phyloP scores from a whole-genome alignment of 2,797 vertebrate species.

The Phoebastria nigripes region DNA sequence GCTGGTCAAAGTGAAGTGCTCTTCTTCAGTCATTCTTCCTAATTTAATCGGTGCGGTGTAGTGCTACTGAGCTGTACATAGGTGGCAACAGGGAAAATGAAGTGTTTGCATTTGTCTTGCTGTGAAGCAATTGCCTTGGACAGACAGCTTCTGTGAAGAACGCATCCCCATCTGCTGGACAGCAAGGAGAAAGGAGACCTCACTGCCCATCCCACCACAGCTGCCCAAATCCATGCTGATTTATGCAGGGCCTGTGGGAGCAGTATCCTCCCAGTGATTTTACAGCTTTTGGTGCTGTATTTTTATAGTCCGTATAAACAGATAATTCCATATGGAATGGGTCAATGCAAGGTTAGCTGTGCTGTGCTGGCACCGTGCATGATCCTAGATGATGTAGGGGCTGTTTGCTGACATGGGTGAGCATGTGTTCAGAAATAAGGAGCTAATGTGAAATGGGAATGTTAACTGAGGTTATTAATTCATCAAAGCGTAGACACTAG shows the following conservation, averaged over 20 bases:
- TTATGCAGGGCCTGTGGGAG: neutral
- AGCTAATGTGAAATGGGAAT: neutral
- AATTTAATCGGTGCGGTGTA: neutral
- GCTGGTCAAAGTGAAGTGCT: neutral
- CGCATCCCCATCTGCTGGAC: neutral
- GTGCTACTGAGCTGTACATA: neutral
- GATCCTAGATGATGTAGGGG: neutral
- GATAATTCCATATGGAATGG: rapidly evolving
- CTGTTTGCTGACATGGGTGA: neutral
- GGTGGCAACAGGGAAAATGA: neutral
- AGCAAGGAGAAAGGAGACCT: neutral
- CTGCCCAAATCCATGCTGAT: neutral
- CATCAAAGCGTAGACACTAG: neutral
- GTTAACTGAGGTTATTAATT: neutral
- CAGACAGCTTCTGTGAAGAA: neutral
- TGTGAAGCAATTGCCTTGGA: neutral
- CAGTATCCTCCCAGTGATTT: neutral
- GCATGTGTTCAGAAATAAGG: neutral
- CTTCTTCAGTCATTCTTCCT: neutral
- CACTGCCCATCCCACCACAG: neutral
- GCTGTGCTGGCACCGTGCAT: rapidly evolving
- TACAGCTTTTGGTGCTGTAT: neutral
- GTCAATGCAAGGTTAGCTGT: neutral
- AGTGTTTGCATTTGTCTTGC: neutral
- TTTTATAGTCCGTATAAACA: neutral